Base-by-base conservation (phyloP, 1,140 invertebrate genomes). In the Dufourea novaeangliae region DNA sequence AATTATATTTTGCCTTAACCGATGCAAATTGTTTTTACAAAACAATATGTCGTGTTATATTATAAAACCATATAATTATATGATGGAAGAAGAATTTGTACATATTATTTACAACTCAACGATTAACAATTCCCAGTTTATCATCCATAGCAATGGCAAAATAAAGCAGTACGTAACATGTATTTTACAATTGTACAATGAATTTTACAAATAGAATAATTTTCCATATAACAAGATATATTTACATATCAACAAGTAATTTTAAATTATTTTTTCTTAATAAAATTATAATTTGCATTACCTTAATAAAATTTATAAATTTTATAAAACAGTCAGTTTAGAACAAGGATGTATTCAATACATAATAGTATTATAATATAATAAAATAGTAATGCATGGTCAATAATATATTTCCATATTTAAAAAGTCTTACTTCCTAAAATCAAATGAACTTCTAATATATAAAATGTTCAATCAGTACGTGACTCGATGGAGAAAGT, bases 71-170 rank as follows among this genome's bases (percentile, higher is more conserved):
- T 17, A 71, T 32, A 17, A 41, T 41, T 34, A 14, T 27, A 39
- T 46, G n/a, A 46, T 20, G 25, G 12, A 52, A 63, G 12, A 52
- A 63, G 29, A 64, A 52, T 52, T 50, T 37, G 5, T n/a, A 12
- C 20, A 52, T 27, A 37, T 73, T 52, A 64, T 64, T 25, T 63
- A 73, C 1, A 64, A n/a, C 39, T 66, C 11, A 54, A 54, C 39
- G 8, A 20, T 29, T 50, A 39, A 52, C 25, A 59, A 72, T 37
- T 50, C 32, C 64, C 39, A 64, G 32, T 27, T 71, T 46, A 11
- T 46, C n/a, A 71, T 44, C 10, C 41, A 34, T 62, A 50, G 29
- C 20, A n/a, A 14, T 46, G 39, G 25, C n/a, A 34, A 39, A 34
- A 71, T 46, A 46, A 61, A 62, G 56, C 14, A 44, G 56, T n/a